Conservation (phyloP, 2,797 vertebrate species). For the Prionace glauca region DNA sequence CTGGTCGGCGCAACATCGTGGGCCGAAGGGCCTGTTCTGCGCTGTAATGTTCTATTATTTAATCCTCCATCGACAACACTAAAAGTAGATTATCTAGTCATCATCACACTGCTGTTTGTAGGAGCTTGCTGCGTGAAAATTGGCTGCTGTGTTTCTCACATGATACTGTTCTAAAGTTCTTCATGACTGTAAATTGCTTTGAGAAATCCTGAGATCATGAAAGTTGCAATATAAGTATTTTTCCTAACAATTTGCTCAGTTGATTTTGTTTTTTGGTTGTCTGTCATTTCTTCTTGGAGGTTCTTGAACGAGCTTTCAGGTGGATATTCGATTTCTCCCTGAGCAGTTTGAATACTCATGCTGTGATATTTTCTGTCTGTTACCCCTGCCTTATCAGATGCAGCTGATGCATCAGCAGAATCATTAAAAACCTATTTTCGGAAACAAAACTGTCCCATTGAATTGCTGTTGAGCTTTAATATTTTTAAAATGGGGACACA, state of each 20-base stretch:
- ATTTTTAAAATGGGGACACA: background rate
- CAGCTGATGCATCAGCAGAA: background rate
- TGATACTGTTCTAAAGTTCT: background rate
- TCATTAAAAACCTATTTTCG: background rate
- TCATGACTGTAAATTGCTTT: background rate
- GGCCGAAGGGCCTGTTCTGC: too few relatives aligned
- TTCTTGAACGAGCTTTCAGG: background rate
- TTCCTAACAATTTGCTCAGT: background rate
- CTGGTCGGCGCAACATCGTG: too few relatives aligned
- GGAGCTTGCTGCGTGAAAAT: background rate
- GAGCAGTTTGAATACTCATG: background rate
- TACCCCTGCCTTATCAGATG: background rate
- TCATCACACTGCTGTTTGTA: background rate
- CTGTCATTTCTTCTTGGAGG: background rate
- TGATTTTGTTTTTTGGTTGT: background rate
- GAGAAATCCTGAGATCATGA: background rate
- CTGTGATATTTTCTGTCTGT: background rate
- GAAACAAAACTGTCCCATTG: background rate
- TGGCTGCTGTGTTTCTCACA: background rate
- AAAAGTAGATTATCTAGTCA: background rate
- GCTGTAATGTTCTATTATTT: too few relatives aligned
- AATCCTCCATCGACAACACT: background rate
- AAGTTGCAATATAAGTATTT: background rate
- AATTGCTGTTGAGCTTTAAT: conserved; percentile 13
- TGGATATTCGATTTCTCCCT: background rate